phyloP scores from a whole-genome alignment of 2,888 invertebrate genomes.

The Brenthis daphne region DNA sequence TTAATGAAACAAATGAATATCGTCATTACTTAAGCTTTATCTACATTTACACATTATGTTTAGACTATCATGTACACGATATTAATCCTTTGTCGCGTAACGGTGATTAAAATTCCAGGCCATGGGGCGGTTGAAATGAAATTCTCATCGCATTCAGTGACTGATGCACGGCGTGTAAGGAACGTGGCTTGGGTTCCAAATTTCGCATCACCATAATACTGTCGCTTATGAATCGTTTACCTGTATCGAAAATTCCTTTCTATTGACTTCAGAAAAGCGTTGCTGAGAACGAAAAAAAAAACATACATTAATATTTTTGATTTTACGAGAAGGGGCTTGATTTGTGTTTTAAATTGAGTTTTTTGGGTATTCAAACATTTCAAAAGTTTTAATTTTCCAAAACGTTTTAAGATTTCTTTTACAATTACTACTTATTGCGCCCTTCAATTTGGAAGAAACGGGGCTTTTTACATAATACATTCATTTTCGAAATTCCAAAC shows the following conservation, averaged over 20 bases:
- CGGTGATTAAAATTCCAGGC: conserved; percentile 61
- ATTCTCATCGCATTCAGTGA: conserved; percentile 48
- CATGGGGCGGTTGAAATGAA: conserved; percentile 46
- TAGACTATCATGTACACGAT: conserved; percentile 26
- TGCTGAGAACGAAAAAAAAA: conserved; percentile 3
- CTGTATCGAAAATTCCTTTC: conserved; percentile 36
- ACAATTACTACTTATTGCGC: conserved; percentile 13
- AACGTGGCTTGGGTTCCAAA: conserved; percentile 67
- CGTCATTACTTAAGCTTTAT: neutral
- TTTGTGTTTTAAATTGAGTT: neutral
- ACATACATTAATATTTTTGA: neutral
- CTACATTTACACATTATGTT: conserved; percentile 12
- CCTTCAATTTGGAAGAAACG: conserved; percentile 11
- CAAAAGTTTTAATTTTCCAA: conserved; percentile 1
- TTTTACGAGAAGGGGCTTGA: neutral
- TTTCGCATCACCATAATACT: conserved; percentile 42
- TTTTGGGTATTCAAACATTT: neutral
- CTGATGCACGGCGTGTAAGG: conserved; percentile 47
- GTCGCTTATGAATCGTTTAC: conserved; percentile 39
- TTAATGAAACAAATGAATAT: too few species aligned
- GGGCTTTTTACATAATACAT: conserved; percentile 23
- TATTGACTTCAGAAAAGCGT: conserved; percentile 21
- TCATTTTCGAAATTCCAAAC: conserved; percentile 46
- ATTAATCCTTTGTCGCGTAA: conserved; percentile 42
- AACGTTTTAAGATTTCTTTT: conserved; percentile 1